Base-by-base conservation (phyloP, 2,888 invertebrate species). In the Netelia virgata region DNA sequence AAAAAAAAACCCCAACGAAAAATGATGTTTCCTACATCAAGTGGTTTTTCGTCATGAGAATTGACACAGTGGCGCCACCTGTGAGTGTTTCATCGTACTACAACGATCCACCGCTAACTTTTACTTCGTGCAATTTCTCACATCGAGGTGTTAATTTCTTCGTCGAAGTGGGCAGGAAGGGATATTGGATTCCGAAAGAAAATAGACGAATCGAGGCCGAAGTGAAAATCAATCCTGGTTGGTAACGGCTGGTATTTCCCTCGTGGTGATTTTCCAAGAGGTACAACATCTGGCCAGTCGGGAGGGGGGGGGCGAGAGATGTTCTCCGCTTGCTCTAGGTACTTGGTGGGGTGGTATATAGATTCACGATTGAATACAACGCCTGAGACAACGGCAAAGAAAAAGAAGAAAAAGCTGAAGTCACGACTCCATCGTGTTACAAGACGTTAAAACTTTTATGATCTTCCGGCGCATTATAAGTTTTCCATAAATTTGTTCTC, bases 401-500 rank as follows among this genome's bases (percentile, higher is more conserved):
- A 16, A 53, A 43, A 66, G 61, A 36, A 36, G 20, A 8, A 36
- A 10, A 8, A 18, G 20, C 1, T 3, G 20, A 18, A 77, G 53
- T 41, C 43, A 70, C 59, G 50, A 36, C 47, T 47, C 28, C 61
- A 66, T 18, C 41, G 3, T 70, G 28, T 36, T 28, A 70, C 47
- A 61, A 23, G 81, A n/a, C 81, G 70, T 69, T 75, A 75, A 82
- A 82, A 82, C 69, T 82, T 82, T 82, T 64, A 82, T 63, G 70
- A 57, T 59, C 47, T 55, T 36, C 16, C 23, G 1, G n/a, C 14
- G 14, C 36, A 57, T 63, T 57, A 20, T n/a, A 20, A 36, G 69
- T 50, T 47, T 70, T 53, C 43, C 69, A 76, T 76, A 70, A 75
- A 76, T 64, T 82, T 41, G 3, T 14, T 36, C 6, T 36, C 36